These are phyloP conservation scores for Calidris pugnax DNA, from an alignment of 2,113 vertebrate genomes.

Conservation along the genomic window DNA sequence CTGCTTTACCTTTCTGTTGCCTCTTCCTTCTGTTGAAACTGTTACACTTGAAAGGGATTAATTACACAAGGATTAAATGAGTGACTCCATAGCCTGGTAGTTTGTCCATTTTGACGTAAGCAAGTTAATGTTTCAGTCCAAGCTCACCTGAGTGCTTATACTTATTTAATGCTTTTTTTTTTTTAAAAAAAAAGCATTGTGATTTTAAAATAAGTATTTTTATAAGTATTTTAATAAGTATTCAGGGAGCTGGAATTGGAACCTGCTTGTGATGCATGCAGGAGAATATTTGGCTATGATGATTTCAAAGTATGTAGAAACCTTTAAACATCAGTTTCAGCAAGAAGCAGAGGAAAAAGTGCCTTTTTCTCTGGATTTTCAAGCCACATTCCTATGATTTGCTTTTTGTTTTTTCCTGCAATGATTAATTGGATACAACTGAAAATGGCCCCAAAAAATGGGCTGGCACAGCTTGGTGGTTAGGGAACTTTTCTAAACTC, in stretches of 20 bases:
- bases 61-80: not conserved
- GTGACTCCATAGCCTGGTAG: not conserved
- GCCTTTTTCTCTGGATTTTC: not conserved
- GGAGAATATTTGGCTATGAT: not conserved
- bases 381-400: not conserved
- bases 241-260: not conserved
- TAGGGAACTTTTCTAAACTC: not conserved
- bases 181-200: not conserved
- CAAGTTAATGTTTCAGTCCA: not conserved
- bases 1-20: not conserved
- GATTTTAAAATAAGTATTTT: not conserved
- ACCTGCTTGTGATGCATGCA: not conserved
- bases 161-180: not conserved
- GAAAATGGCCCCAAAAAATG: not conserved
- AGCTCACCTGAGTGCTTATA: not conserved
- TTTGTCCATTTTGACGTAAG: not conserved
- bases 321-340: not conserved
- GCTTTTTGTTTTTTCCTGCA: rapidly evolving
- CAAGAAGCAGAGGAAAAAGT: not conserved
- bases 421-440: not conserved
- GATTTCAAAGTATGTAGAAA: not conserved
- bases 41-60: not conserved
- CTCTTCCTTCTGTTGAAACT: not conserved
- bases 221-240: not conserved
- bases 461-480: not conserved